Evolutionary conservation across 2,888 invertebrate genomes (phyloP), one percentile per base, ranked within the genome.

Genomic region (Drosophila phalerata): DNA sequence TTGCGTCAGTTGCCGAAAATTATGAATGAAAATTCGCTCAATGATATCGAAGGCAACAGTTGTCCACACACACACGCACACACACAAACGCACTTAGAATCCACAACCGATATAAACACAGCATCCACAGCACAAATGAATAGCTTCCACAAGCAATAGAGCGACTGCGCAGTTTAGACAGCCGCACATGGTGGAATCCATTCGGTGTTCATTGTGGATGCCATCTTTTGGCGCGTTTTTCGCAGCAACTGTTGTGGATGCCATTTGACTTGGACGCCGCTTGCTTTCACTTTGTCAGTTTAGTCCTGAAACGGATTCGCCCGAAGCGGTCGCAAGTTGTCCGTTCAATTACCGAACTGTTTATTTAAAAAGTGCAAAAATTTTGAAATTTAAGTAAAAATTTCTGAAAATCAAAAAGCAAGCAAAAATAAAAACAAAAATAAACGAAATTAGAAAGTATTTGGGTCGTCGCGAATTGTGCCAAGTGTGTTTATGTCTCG

Each of bases 291-390:
- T 68, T 66, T 45, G 48, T 47, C 49, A 38, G 57, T 60, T 86
- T 88, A 86, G 85, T 86, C 85, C 85, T 88, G 65, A 63, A 62
- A 79, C 72, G 85, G 85, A 88, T 85, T 82, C 75, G 62, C 66
- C 62, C 47, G 56, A 63, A 72, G 53, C 89, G 75, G 89, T 82
- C 79, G 87, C 43, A 68, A 57, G 55, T 76, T 43, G 63, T 11
- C 28, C 30, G 30, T 42, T 15, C 38, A 25, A 48, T 42, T 51
- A 56, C n/a, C 32, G 53, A 56, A 56, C 19, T 48, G 10, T 22
- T 38, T 9, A 51, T 53, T 37, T 13, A 9, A 28, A 51, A 42
- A 42, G 11, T 19, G 32, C 43, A 48, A 11, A 49, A 47, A 40
- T 42, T 45, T 57, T 13, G n/a, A 30, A 38, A 22, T 67, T 57